phyloP scores from a whole-genome alignment of 2,113 vertebrate genomes.

The Carassius auratus region DNA sequence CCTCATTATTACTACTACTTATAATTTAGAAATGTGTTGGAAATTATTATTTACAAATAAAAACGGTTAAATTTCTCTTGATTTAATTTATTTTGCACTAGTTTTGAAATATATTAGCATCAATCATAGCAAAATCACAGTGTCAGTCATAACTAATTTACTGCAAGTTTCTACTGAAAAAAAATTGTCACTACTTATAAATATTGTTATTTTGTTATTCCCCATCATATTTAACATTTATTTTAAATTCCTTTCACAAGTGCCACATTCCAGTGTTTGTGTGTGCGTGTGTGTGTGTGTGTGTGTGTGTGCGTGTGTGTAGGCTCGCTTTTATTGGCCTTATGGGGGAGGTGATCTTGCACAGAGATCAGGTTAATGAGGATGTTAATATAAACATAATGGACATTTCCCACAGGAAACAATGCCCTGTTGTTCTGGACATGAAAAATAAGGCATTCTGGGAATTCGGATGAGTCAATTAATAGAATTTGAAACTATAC shows the following conservation, averaged over 20 bases:
- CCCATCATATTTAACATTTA: not conserved
- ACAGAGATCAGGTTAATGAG: conserved; percentile 54
- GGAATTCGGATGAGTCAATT: conserved; percentile 26
- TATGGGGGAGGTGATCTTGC: conserved; percentile 47
- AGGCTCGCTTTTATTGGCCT: conserved; percentile 49
- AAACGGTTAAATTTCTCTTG: too few species aligned
- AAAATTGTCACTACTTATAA: not conserved
- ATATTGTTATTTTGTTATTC: not conserved
- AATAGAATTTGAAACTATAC: not conserved
- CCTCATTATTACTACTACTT: not conserved
- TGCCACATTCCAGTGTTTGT: conserved; percentile 2
- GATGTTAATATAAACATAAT: conserved; percentile 43
- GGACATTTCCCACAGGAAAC: conserved; percentile 25
- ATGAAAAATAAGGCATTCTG: conserved; percentile 9
- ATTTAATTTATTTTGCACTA: not conserved
- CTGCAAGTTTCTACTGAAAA: not conserved
- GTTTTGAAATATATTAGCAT: not conserved
- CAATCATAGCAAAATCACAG: not conserved
- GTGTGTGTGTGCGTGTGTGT: not conserved
- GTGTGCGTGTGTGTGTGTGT: not conserved
- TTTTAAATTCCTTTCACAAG: not conserved
- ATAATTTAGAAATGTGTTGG: not conserved
- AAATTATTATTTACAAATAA: not conserved
- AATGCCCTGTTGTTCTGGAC: conserved; percentile 27
- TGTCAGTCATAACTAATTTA: not conserved